These are phyloP conservation scores for Psilopsiagon aurifrons DNA, from an alignment of 2,113 vertebrate species.

Conservation along the genomic window DNA sequence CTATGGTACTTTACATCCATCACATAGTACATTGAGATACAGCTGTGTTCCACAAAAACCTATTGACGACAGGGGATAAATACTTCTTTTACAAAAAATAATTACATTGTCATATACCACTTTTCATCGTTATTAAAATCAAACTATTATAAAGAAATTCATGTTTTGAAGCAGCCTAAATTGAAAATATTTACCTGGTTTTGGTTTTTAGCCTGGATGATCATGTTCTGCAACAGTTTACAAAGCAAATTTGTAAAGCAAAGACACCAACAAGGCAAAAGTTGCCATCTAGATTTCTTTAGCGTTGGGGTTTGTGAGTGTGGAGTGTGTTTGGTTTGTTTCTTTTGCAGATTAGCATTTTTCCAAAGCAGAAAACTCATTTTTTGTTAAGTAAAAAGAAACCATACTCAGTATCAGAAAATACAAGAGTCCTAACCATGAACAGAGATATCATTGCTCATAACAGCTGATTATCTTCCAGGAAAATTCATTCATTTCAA, in stretches of 20 bases:
- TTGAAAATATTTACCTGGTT: not conserved
- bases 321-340: not conserved
- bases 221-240: not conserved
- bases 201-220: not conserved
- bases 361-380: not conserved
- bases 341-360: not conserved
- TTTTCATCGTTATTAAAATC: not conserved
- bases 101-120: not conserved
- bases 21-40: not conserved
- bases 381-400: not conserved
- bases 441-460: not conserved
- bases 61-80: not conserved
- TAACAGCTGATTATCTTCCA: not conserved
- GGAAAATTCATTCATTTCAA: not conserved
- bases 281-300: not conserved
- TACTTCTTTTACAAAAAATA: not conserved
- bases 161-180: not conserved
- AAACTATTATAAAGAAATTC: not conserved
- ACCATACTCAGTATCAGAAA: not conserved
- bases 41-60: not conserved
- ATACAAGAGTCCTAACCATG: not conserved
- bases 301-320: not conserved
- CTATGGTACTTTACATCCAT: not conserved
- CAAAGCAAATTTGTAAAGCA: not conserved
- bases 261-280: not conserved